Conservation (phyloP, 2,888 invertebrate genomes). For the Acleris sparsana region DNA sequence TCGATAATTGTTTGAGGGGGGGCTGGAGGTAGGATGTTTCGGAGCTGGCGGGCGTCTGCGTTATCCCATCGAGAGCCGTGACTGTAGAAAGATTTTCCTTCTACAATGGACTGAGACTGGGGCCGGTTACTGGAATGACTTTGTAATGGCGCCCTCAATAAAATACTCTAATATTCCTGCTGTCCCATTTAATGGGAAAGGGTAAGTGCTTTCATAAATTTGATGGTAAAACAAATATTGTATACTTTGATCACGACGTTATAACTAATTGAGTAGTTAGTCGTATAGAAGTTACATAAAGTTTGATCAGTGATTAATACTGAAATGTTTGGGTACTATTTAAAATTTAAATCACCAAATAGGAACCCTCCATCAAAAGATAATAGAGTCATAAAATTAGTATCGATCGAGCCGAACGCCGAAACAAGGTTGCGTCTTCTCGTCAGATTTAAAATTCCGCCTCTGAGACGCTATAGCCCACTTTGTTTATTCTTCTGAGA, state of each 20-base stretch:
- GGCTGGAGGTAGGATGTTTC: conserved; percentile 60
- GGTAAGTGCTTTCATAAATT: conserved; percentile 25
- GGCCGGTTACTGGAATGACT: conserved; percentile 77
- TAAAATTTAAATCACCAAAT: conserved; percentile 6
- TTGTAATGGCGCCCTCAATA: conserved; percentile 78
- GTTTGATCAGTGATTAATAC: background rate
- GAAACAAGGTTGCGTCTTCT: conserved; percentile 51
- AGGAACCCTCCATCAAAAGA: conserved; percentile 9
- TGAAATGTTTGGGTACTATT: no score
- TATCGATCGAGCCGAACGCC: conserved; percentile 47
- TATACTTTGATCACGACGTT: conserved; percentile 1
- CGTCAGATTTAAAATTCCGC: conserved; percentile 52
- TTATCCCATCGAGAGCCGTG: conserved; percentile 84
- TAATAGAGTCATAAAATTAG: conserved; percentile 39
- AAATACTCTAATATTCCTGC: conserved; percentile 73
- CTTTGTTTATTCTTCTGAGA: conserved; percentile 47
- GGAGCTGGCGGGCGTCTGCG: conserved; percentile 61
- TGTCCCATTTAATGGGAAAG: conserved; percentile 60
- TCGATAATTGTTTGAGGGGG: conserved; percentile 66
- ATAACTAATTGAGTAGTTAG: conserved; percentile 21
- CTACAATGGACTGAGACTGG: conserved; percentile 80
- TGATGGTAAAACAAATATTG: conserved; percentile 20
- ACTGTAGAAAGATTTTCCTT: conserved; percentile 83
- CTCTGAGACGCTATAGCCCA: conserved; percentile 44
- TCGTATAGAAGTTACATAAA: conserved; percentile 11